Base-by-base conservation (phyloP, 2,113 vertebrate species). In the Podarcis raffonei region DNA sequence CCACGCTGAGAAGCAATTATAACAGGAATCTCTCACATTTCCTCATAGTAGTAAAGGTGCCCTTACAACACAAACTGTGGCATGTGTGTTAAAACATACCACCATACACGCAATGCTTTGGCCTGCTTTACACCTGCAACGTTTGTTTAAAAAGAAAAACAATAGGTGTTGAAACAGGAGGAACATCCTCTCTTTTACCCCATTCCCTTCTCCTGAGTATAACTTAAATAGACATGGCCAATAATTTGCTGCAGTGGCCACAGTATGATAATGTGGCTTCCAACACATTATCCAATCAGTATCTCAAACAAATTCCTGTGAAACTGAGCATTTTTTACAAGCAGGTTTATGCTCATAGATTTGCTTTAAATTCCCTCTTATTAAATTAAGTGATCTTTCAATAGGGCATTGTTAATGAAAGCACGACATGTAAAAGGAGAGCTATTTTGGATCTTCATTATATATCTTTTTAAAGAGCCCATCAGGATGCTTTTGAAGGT, bases 371-470 rank as follows among this genome's bases (percentile, higher is more conserved):
- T 6, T 79, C 27, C 12, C n/a, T 20, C 27, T 85, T 62, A 75
- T 74, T 75, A 79, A 65, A 92, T 74, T 85, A 87, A 76, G 65
- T 87, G 69, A 30, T 75, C 39, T 91, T 94, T 94, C 86, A 76
- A 89, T 86, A 81, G 35, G 84, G 89, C 30, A 13, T 65, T 87
- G 30, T 88, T 90, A 78, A 68, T 68, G 35, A 83, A 68, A 76
- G 11, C 78, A 82, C 13, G 5, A 53, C 85, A 0, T 37, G 32
- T 80, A 77, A 90, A 77, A 87, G 66, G 71, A 89, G 87, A 88
- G 86, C 42, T 25, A 32, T 53, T 53, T 53, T 53, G 69, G 27
- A 90, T 78, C 79, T 32, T 87, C 85, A 84, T 6, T 15, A 77
- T 15, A 66, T 66, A 78, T 48, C 37, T 66, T 83, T 77, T 77